A percentile compares a stretch with the other conserved stretches of the same genome.
Evolutionary conservation across 2,113 vertebrate genomes (phyloP).

Genomic region (Cavia aperea): DNA sequence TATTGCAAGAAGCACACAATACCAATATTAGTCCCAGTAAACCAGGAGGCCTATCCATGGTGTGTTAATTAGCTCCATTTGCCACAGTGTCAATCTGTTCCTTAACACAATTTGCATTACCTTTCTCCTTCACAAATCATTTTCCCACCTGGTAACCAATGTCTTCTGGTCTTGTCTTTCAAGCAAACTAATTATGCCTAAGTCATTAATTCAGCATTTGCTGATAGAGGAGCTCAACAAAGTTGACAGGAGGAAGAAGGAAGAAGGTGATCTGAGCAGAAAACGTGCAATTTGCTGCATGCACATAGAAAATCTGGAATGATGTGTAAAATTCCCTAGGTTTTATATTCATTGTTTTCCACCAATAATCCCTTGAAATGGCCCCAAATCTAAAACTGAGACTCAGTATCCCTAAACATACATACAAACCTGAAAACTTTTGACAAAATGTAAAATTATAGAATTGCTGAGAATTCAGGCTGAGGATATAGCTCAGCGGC

Average conservation of each 20-base stretch:
- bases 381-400: background rate
- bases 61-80: background rate
- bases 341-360: background rate
- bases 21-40: background rate
- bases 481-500: no score
- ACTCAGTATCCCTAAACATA: background rate
- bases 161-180: background rate
- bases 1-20: background rate
- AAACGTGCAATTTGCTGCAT: background rate
- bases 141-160: background rate
- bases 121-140: background rate
- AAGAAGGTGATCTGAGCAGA: background rate
- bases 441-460: slow-evolving; percentile 1
- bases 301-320: background rate
- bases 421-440: background rate
- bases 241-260: background rate
- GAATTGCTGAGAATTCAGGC: background rate
- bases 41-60: background rate
- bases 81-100: background rate
- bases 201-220: background rate
- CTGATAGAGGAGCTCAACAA: background rate
- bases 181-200: background rate
- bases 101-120: rapidly evolving
- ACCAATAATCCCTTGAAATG: background rate
- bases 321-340: background rate